phyloP scores from a whole-genome alignment of 2,113 vertebrate species.

The Tursiops truncatus region DNA sequence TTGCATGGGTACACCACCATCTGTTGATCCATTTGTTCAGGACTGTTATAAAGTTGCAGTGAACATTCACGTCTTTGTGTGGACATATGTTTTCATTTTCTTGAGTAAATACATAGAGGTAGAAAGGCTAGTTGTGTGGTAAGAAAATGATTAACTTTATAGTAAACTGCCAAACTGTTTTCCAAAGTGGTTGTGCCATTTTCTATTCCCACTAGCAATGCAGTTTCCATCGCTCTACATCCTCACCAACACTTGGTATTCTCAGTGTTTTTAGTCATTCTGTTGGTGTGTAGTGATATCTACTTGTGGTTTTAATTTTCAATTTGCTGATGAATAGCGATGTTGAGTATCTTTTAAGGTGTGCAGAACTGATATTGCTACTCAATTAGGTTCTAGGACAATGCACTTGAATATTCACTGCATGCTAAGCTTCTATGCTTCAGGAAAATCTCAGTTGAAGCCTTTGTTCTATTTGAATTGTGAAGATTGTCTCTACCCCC shows the following conservation, averaged over 20 bases:
- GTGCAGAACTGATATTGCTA: background rate
- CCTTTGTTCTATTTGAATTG: background rate
- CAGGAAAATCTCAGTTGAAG: background rate
- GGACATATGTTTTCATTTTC: background rate
- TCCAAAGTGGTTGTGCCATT: background rate
- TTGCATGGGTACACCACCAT: background rate
- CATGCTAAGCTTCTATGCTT: background rate
- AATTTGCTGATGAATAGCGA: background rate
- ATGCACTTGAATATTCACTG: background rate
- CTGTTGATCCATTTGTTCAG: background rate
- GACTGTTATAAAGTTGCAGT: background rate
- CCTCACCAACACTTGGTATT: background rate
- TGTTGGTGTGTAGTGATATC: background rate
- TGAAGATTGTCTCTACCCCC: background rate
- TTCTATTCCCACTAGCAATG: background rate
- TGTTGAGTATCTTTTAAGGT: background rate
- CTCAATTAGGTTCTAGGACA: background rate
- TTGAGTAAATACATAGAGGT: background rate
- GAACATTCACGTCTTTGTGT: background rate
- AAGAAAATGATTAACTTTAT: background rate
- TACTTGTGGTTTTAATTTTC: background rate
- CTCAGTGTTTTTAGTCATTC: background rate
- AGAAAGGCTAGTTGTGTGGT: background rate
- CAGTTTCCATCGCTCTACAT: background rate
- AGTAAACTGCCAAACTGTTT: background rate